Base-by-base conservation (phyloP, 2,113 vertebrate genomes). In the Caranx ignobilis region DNA sequence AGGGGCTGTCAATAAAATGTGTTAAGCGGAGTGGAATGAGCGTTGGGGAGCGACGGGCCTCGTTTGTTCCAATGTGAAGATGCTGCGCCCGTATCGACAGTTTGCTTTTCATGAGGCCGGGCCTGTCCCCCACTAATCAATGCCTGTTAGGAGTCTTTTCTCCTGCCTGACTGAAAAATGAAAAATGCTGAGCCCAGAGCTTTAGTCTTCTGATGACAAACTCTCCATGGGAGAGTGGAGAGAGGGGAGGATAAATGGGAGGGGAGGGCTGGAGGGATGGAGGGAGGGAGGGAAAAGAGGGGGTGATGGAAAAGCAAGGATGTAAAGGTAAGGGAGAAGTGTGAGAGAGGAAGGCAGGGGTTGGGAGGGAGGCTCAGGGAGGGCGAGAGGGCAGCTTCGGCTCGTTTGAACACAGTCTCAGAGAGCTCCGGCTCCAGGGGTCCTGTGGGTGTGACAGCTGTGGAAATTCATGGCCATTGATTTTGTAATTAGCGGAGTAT, bases 401-500 rank as follows among this genome's bases (percentile, higher is more conserved):
- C 88, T 77, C 87, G 87, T 94, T 91, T 93, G 91, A 94, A 94
- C 89, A 67, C 74, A 11, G 86, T 69, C 88, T 79, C 66, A 50
- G 61, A 34, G 76, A 87, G 86, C 39, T 78, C 11, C 73, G 79
- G 81, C 90, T 91, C 84, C 80, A 32, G n/a, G 55, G 90, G 85
- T 86, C 56, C 83, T 89, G 87, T 89, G 91, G 91, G 91, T 88
- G 85, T 94, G 95, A 94, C 94, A 95, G 93, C 94, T 95, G 94
- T 92, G 94, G 95, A 96, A 96, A 96, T 96, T 96, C 95, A 96
- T 94, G 94, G 95, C 90, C 94, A 97, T 97, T 96, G 96, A 97
- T 97, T 97, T 97, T 91, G 94, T 97, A 96, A 97, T 97, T 96
- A 97, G 97, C 96, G 92, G 94, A 95, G 95, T 96, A 96, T 96